These are phyloP conservation scores for Sarcophaga rosellei DNA, from an alignment of 2,888 invertebrate species.

Conservation along the genomic window DNA sequence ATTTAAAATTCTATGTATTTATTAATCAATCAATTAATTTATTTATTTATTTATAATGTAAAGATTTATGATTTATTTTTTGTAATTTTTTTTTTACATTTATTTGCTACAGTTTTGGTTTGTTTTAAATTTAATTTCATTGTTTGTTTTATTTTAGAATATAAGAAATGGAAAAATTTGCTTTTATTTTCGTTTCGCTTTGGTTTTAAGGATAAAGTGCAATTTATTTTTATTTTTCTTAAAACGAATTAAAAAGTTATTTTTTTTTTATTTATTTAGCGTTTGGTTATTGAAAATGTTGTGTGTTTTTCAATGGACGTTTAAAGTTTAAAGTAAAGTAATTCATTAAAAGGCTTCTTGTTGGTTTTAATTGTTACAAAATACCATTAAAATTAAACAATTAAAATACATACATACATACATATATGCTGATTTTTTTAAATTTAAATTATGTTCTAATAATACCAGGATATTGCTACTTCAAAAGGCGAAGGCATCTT, in stretches of 20 bases:
- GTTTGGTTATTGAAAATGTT: constrained; percentile 17
- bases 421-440: too few relatives aligned
- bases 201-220: not conserved
- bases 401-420: too few relatives aligned
- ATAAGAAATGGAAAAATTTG: not conserved
- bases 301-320: constrained; percentile 49
- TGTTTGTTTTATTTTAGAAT: constrained; percentile 36
- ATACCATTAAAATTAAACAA: not conserved
- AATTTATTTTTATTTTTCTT: not conserved
- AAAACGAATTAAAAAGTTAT: not conserved
- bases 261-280: not conserved
- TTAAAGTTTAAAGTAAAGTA: constrained; percentile 67
- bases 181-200: not conserved
- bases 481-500: too few relatives aligned
- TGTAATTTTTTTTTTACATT: constrained; percentile 46
- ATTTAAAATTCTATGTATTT: constrained; percentile 15
- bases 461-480: too few relatives aligned
- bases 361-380: not conserved
- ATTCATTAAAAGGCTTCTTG: constrained; percentile 61
- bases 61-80: not conserved
- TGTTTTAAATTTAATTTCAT: not conserved
- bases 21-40: constrained; percentile 7
- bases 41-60: constrained; percentile 44
- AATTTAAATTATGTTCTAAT: too few relatives aligned
- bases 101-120: constrained; percentile 38